Evolutionary conservation across 2,113 vertebrate species (phyloP).

Genomic region (Megaceryle maxima): DNA sequence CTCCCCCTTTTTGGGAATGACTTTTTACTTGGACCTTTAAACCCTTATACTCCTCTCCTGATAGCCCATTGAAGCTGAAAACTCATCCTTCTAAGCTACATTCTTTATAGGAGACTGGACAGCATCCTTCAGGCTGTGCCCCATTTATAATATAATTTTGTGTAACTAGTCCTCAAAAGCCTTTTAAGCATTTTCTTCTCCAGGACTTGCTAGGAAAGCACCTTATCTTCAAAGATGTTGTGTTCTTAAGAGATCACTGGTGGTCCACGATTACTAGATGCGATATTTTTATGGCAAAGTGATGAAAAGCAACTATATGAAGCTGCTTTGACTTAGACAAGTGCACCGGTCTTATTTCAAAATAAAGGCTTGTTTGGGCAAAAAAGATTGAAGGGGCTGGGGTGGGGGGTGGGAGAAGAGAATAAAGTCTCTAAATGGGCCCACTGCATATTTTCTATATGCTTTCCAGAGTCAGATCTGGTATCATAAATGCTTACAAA

Average conservation of each 20-base stretch:
- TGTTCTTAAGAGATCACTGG: not conserved
- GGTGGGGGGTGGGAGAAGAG: fast-evolving
- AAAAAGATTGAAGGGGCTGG: not conserved
- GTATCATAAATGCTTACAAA: not conserved
- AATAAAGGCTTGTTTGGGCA: not conserved
- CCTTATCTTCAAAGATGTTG: not conserved
- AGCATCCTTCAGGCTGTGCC: not conserved
- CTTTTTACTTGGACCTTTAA: not conserved
- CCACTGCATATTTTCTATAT: not conserved
- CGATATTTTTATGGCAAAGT: not conserved
- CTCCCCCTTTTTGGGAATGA: not conserved
- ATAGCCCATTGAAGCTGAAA: not conserved
- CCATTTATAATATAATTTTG: not conserved
- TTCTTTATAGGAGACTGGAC: not conserved
- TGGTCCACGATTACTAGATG: not conserved
- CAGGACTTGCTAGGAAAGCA: not conserved
- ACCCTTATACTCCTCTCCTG: not conserved
- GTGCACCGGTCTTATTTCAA: not conserved
- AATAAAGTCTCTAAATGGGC: not conserved
- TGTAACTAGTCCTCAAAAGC: not conserved
- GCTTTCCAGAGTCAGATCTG: not conserved
- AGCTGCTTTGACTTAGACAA: not conserved
- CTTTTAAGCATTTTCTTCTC: not conserved
- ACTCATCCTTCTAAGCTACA: not conserved
- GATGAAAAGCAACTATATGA: not conserved